Base-by-base conservation (phyloP, 2,888 invertebrate genomes). In the Tanytarsus gracilentus region DNA sequence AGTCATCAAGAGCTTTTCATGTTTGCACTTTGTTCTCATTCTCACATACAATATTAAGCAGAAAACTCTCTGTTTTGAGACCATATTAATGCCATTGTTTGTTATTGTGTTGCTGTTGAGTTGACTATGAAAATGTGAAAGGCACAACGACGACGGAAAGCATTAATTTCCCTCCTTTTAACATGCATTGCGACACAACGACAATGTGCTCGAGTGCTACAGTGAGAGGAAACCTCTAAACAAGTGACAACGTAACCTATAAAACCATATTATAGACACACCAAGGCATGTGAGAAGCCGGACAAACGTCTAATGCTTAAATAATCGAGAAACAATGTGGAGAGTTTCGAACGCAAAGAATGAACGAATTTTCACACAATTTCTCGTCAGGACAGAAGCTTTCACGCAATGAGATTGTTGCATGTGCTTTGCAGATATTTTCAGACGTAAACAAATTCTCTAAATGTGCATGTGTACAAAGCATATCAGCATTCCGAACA, bases 241-340 rank as follows among this genome's bases (percentile, higher is more conserved):
- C 64, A 65, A 65, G 63, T 65, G 65, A 64, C 65, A 65, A 64
- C 50, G 60, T 60, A 60, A 60, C 60, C 60, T 58, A 58, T 29
- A 58, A 48, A 58, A 58, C 58, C 58, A 48, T 29, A 48, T 58
- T 44, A 58, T 58, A 58, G 58, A 58, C 58, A n/a, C n/a, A 58
- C 25, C 27, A 44, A 27, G 16, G 27, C 26, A 26, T 21, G 25
- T 14, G n/a, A 21, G 27, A 44, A 48, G 29, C n/a, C 27, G 30
- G 18, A 44, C 44, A 44, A 11, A n/a, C 44, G 11, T 11, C 8
- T 44, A 23, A 44, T 44, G 21, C 21, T 23, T 11, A 8, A 33
- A n/a, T 44, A 44, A 11, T 11, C 11, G 44, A 44, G 44, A 18
- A 44, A 44, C 44, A 44, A 44, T n/a, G n/a, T n/a, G n/a, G n/a